A percentile compares a stretch with the other conserved stretches of the same genome.
Conservation (phyloP, 1,140 invertebrate genomes). For the Plodia interpunctella region DNA sequence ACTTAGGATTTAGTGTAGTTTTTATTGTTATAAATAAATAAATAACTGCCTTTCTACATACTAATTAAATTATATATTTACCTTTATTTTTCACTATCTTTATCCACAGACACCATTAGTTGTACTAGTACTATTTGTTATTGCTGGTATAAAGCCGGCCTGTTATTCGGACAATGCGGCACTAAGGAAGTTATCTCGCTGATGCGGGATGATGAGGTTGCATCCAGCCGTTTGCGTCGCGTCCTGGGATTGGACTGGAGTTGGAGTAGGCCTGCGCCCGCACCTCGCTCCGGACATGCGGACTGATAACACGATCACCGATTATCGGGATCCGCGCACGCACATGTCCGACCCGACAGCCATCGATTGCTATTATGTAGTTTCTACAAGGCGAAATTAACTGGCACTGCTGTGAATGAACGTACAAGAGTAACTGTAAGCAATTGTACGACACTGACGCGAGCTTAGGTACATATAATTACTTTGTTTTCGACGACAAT, state of each 20-base stretch:
- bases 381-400: slow-evolving; percentile 5
- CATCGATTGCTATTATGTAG: slow-evolving; percentile 17
- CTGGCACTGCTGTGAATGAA: not conserved
- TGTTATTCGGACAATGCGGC: slow-evolving; percentile 14
- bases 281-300: slow-evolving; percentile 49
- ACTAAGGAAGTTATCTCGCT: slow-evolving; percentile 4
- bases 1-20: too few species aligned
- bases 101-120: not conserved
- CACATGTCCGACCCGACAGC: slow-evolving; percentile 27
- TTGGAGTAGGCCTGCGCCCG: slow-evolving; percentile 28
- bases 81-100: not conserved
- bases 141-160: slow-evolving; percentile 12
- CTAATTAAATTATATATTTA: not conserved
- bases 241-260: slow-evolving; percentile 47
- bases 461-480: slow-evolving; percentile 1
- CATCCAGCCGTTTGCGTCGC: slow-evolving; percentile 35
- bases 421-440: slow-evolving; percentile 5
- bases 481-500: slow-evolving; percentile 34
- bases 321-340: slow-evolving; percentile 55
- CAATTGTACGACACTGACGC: not conserved
- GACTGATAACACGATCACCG: slow-evolving; percentile 64
- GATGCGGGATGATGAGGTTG: slow-evolving; percentile 25
- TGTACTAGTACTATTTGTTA: not conserved
- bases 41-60: too few species aligned
- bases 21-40: too few species aligned